Evolutionary conservation across 2,113 vertebrate genomes (phyloP).

Genomic region (Ciconia maguari): DNA sequence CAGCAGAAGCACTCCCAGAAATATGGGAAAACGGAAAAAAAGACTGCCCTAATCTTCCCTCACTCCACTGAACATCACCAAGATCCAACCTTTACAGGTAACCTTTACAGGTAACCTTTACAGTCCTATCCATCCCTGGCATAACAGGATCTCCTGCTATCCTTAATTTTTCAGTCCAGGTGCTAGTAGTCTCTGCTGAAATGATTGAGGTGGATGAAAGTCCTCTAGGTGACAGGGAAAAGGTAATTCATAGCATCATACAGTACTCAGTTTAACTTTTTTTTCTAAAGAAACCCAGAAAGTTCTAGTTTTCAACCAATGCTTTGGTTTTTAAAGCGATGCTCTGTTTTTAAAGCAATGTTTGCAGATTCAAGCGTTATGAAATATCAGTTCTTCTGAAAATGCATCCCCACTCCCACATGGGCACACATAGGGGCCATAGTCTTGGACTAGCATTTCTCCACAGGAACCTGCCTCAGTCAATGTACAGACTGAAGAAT

Average conservation of each 20-base stretch:
- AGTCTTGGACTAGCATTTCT: neutral
- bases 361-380: neutral
- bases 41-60: neutral
- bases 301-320: neutral
- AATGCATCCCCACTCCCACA: neutral
- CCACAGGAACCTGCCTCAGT: neutral
- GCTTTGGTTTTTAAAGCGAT: neutral
- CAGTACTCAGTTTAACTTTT: neutral
- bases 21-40: neutral
- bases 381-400: neutral
- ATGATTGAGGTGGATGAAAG: conserved; percentile 26
- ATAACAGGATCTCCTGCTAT: neutral
- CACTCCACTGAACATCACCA: neutral
- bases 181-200: neutral
- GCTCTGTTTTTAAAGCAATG: neutral
- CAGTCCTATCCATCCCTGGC: neutral
- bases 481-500: neutral
- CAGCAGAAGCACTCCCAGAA: neutral
- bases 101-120: neutral
- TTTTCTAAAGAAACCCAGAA: neutral
- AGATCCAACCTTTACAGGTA: neutral
- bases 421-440: neutral
- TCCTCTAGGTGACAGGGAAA: neutral
- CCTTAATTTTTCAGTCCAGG: conserved; percentile 13
- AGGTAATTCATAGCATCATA: neutral